A percentile compares a stretch with the other conserved stretches of the same genome.
Evolutionary conservation across 2,113 vertebrate genomes (phyloP).

Genomic region (Romanogobio albipinnatus): DNA sequence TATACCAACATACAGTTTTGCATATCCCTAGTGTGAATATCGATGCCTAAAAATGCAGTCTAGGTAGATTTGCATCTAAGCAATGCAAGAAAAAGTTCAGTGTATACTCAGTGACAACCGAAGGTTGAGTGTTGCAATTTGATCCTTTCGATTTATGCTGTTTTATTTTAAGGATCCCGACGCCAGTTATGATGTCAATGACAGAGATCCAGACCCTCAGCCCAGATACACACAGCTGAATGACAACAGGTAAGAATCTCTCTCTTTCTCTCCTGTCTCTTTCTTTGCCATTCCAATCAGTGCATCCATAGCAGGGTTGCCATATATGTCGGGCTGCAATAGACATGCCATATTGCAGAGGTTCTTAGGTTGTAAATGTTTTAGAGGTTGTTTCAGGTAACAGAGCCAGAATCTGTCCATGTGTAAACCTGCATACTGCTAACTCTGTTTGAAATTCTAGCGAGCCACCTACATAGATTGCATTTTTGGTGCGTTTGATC

Average conservation of each 20-base stretch:
- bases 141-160: background rate
- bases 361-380: conserved; percentile 8
- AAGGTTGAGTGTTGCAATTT: background rate
- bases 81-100: background rate
- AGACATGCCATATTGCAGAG: conserved; percentile 15
- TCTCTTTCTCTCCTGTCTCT: background rate
- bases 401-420: background rate
- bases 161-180: conserved; percentile 82
- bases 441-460: background rate
- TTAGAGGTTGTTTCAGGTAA: background rate
- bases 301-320: conserved; percentile 23
- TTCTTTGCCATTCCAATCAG: conserved; percentile 4
- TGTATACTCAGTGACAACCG: background rate
- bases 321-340: conserved; percentile 17
- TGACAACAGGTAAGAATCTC: conserved; percentile 87
- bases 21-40: background rate
- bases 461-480: background rate
- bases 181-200: conserved; percentile 96
- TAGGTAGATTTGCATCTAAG: background rate
- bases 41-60: background rate
- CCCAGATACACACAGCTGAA: conserved; percentile 97
- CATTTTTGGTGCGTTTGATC: background rate
- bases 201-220: conserved; percentile 93
- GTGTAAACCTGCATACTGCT: background rate
- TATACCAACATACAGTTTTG: background rate